Conservation (phyloP, 2,888 invertebrate species). For the Hanleya hanleyi region DNA sequence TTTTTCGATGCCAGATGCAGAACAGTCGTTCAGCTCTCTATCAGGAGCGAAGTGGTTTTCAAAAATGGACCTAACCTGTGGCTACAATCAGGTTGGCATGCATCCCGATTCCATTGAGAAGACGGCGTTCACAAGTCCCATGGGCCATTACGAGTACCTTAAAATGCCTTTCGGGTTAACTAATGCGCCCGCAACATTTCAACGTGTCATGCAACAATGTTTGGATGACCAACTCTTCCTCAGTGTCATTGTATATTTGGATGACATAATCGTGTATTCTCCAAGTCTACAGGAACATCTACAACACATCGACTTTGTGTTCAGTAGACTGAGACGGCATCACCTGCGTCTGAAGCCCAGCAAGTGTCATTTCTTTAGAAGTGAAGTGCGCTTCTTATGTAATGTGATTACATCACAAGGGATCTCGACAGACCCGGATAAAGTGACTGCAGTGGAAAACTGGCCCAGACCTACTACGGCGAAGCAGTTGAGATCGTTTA, state of each 20-base stretch:
- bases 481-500: slow-evolving; percentile 28
- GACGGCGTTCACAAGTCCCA: neutral
- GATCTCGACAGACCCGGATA: slow-evolving; percentile 18
- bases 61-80: slow-evolving; percentile 32
- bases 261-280: neutral
- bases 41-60: slow-evolving; percentile 25
- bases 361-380: slow-evolving; percentile 35
- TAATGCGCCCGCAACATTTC: neutral
- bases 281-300: slow-evolving; percentile 21
- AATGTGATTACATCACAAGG: slow-evolving; percentile 32
- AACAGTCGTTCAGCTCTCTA: slow-evolving; percentile 36
- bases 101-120: slow-evolving; percentile 27
- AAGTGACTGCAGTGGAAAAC: slow-evolving; percentile 15
- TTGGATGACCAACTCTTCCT: neutral
- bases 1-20: slow-evolving; percentile 13
- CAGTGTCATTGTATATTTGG: neutral
- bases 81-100: slow-evolving; percentile 32
- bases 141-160: neutral
- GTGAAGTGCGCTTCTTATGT: slow-evolving; percentile 29
- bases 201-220: neutral
- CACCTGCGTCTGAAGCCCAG: slow-evolving; percentile 26
- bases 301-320: slow-evolving; percentile 24
- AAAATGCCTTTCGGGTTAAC: neutral
- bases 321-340: slow-evolving; percentile 18
- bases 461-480: slow-evolving; percentile 25